phyloP scores from a whole-genome alignment of 2,113 vertebrate genomes.

The Leucoraja erinaceus region DNA sequence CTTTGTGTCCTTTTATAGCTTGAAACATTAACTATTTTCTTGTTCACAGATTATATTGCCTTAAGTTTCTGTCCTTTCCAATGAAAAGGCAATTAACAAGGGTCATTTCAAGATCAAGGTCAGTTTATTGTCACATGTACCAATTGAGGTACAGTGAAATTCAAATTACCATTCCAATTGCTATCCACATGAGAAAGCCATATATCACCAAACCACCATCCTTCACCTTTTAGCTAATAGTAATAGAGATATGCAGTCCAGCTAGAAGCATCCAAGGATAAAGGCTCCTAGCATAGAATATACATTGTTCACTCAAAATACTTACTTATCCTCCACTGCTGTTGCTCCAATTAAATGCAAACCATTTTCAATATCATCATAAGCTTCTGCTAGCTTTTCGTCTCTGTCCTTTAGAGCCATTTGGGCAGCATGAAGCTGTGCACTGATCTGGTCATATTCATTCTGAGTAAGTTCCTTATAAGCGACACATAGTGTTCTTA shows the following conservation, averaged over 20 bases:
- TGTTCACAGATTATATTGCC: not conserved
- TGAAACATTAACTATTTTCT: no score
- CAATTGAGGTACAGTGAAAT: no score
- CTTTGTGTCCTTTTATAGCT: no score
- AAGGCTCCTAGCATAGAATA: not conserved
- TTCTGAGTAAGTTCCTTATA: slow-evolving; percentile 72
- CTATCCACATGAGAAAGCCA: not conserved
- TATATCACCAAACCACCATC: not conserved
- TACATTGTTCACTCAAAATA: not conserved
- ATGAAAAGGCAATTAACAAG: not conserved
- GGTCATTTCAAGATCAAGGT: not conserved
- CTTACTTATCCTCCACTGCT: slow-evolving; percentile 92
- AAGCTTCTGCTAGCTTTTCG: slow-evolving; percentile 77
- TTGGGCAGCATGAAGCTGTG: slow-evolving; percentile 68
- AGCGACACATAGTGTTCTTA: slow-evolving; percentile 87
- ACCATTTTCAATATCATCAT: slow-evolving; percentile 80
- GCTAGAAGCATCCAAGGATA: not conserved
- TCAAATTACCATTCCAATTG: not conserved
- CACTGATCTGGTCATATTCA: slow-evolving; percentile 69
- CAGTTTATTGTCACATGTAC: no score
- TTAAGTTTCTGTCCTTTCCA: not conserved
- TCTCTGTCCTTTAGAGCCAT: slow-evolving; percentile 89
- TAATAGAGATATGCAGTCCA: not conserved
- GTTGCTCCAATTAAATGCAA: slow-evolving; percentile 95
- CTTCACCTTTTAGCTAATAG: not conserved